Evolutionary conservation across 2,113 vertebrate genomes (phyloP).

Genomic region (Oxyruncus cristatus): DNA sequence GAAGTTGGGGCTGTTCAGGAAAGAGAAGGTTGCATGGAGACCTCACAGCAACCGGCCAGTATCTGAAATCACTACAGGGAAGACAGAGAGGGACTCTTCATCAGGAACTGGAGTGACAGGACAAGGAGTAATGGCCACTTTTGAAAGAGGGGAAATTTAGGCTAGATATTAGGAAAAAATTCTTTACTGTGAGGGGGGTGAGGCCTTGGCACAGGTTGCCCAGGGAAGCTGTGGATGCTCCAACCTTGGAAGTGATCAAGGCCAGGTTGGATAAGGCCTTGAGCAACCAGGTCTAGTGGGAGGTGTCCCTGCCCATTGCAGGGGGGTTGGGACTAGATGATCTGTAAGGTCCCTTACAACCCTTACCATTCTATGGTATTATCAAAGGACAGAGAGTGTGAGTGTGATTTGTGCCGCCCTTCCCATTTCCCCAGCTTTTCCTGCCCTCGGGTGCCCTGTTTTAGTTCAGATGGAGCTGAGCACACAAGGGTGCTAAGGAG

Average conservation of each 20-base stretch:
- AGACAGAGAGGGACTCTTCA: neutral
- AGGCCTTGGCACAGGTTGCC: neutral
- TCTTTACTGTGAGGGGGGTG: neutral
- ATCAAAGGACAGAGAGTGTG: neutral
- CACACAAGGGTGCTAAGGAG: neutral
- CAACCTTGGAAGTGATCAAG: neutral
- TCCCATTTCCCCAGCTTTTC: neutral
- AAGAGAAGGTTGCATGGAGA: neutral
- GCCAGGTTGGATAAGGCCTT: neutral
- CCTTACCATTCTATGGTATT: neutral
- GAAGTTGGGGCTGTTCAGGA: neutral
- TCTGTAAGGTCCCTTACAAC: neutral
- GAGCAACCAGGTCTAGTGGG: neutral
- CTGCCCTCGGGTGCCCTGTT: neutral
- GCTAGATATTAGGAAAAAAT: neutral
- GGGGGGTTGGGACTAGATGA: neutral
- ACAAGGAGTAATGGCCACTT: neutral
- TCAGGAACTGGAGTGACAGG: neutral
- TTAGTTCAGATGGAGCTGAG: neutral
- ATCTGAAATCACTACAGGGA: rapidly evolving
- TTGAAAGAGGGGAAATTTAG: neutral
- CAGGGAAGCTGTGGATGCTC: neutral
- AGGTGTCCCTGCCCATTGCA: neutral
- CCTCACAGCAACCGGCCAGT: neutral
- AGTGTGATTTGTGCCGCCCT: rapidly evolving